Evolutionary conservation across 2,113 vertebrate species (phyloP).

Genomic region (Labeo catla): DNA sequence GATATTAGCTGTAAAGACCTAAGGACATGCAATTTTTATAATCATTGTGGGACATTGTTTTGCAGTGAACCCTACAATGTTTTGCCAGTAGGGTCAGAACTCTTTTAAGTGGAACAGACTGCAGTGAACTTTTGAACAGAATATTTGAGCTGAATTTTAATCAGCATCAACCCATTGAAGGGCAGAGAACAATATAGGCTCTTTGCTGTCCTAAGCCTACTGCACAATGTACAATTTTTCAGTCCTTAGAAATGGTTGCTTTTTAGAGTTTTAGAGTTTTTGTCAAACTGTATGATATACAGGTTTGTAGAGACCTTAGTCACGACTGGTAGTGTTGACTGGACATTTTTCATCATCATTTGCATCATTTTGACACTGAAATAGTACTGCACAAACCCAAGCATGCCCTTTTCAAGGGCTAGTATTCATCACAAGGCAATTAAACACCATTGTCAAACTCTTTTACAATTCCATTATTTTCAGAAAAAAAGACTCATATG

Average conservation of each 20-base stretch:
- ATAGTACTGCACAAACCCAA: neutral
- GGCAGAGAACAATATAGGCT: neutral
- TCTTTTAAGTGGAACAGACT: constrained; percentile 32
- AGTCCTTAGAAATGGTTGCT: neutral
- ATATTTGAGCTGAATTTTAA: constrained; percentile 44
- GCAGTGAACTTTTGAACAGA: constrained; percentile 31
- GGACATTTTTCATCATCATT: constrained; percentile 4
- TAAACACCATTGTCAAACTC: neutral
- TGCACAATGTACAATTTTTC: neutral
- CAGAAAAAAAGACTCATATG: neutral
- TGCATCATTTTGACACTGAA: neutral
- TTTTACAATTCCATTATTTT: constrained; percentile 13
- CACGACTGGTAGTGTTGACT: neutral
- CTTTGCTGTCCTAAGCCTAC: neutral
- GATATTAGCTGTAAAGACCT: neutral
- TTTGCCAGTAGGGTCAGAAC: constrained; percentile 18
- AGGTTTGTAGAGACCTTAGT: neutral
- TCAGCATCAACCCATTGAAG: constrained; percentile 19
- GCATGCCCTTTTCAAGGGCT: neutral
- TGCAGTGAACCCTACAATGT: constrained; percentile 8
- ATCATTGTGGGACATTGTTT: constrained; percentile 29
- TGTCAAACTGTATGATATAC: neutral
- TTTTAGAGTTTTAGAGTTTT: neutral
- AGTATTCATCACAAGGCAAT: neutral
- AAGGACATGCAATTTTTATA: constrained; percentile 3